Evolutionary conservation across 1,140 invertebrate species (phyloP).

Genomic region (Galleria mellonella): DNA sequence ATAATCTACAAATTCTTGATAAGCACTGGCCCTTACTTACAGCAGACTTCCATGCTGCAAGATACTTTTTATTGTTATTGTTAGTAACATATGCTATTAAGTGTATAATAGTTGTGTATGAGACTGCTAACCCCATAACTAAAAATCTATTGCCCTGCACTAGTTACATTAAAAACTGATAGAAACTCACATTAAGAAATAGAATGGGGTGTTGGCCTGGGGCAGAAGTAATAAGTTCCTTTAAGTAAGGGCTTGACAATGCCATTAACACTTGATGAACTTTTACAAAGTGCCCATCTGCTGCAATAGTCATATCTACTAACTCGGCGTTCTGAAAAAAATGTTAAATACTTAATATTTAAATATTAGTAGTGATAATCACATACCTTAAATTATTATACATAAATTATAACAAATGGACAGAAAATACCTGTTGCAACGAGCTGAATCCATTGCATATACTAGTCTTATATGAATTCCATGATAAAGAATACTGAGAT

Average conservation of each 20-base stretch:
- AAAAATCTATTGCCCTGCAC: no score
- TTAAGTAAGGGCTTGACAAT: constrained; percentile 84
- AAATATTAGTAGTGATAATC: not conserved
- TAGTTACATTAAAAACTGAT: no score
- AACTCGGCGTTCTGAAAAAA: constrained; percentile 79
- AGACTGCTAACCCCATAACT: no score
- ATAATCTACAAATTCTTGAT: no score
- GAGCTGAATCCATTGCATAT: constrained; percentile 43
- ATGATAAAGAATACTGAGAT: constrained; percentile 36
- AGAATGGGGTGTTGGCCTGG: constrained; percentile 87
- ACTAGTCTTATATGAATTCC: constrained; percentile 38
- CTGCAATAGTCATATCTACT: constrained; percentile 86
- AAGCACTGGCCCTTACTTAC: no score
- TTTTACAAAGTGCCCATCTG: constrained; percentile 83
- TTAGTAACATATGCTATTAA: no score
- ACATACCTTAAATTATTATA: not conserved
- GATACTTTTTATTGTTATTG: no score
- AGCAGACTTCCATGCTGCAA: no score
- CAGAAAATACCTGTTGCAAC: constrained; percentile 43
- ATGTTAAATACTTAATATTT: constrained; percentile 1
- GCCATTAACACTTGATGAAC: constrained; percentile 85
- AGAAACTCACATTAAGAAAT: constrained; percentile 69
- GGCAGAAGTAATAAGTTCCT: constrained; percentile 83
- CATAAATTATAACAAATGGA: no score
- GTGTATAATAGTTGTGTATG: no score